phyloP scores from a whole-genome alignment of 2,113 vertebrate genomes.

The Centropus unirufus region DNA sequence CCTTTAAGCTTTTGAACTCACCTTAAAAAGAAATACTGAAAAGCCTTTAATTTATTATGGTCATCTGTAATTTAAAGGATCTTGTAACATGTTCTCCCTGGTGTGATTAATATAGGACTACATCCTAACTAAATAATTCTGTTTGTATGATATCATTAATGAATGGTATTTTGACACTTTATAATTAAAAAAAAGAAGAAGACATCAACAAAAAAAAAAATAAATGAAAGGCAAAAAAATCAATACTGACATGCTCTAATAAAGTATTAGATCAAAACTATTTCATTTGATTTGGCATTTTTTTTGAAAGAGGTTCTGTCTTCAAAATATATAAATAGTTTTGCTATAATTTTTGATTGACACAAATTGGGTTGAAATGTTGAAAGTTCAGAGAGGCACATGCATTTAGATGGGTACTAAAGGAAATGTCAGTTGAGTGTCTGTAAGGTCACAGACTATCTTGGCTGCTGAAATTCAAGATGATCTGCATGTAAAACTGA shows the following conservation, averaged over 20 bases:
- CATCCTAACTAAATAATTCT: conserved; percentile 47
- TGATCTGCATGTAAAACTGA: background rate
- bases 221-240: conserved; percentile 43
- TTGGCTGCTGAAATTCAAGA: conserved; percentile 15
- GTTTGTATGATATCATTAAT: conserved; percentile 48
- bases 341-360: conserved; percentile 52
- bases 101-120: conserved; percentile 19
- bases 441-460: conserved; percentile 17
- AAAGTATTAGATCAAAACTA: background rate
- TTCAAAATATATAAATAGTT: conserved; percentile 34
- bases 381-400: conserved; percentile 21
- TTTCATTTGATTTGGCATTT: background rate
- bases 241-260: background rate
- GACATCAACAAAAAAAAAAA: background rate
- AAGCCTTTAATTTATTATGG: background rate
- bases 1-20: conserved; percentile 5
- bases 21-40: conserved; percentile 1
- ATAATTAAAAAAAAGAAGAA: conserved; percentile 50
- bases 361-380: conserved; percentile 32
- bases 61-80: conserved; percentile 20
- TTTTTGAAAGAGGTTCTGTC: conserved; percentile 11
- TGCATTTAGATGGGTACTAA: conserved; percentile 47
- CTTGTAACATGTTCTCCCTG: background rate
- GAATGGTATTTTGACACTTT: background rate
- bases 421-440: conserved; percentile 35